phyloP scores from a whole-genome alignment of 2,113 vertebrate species.

The Pogonocichla stellata region DNA sequence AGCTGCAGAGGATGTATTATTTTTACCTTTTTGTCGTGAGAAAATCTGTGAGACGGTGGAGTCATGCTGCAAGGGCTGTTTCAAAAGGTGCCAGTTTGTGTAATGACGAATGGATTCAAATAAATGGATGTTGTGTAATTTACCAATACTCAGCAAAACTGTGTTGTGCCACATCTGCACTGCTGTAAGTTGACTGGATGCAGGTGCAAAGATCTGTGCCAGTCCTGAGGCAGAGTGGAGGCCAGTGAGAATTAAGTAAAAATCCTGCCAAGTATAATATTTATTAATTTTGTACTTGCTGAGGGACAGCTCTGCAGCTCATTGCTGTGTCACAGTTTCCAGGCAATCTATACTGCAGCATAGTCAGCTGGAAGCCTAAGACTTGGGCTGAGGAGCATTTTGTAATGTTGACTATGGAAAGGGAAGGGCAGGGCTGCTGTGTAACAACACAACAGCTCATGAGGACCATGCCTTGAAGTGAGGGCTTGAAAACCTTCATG shows the following conservation, averaged over 20 bases:
- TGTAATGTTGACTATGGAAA: not conserved
- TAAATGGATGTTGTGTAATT: not conserved
- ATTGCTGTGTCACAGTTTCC: not conserved
- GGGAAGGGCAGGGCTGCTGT: not conserved
- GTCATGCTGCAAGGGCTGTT: not conserved
- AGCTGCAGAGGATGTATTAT: not conserved
- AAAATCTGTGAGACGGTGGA: not conserved
- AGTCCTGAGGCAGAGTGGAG: not conserved
- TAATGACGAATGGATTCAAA: not conserved
- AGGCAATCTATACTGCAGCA: not conserved
- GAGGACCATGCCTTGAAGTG: not conserved
- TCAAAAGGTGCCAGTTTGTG: not conserved
- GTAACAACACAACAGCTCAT: not conserved
- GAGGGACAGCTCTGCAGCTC: not conserved
- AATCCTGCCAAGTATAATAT: not conserved
- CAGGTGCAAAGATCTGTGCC: slow-evolving; percentile 19
- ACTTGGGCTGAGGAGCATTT: not conserved
- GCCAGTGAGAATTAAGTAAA: not conserved
- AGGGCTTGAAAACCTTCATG: not conserved
- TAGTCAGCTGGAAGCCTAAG: not conserved
- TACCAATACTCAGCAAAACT: not conserved
- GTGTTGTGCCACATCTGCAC: not conserved
- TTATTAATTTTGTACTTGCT: slow-evolving; percentile 11
- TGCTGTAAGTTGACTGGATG: not conserved
- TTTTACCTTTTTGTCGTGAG: not conserved